Base-by-base conservation (phyloP, 2,888 invertebrate genomes). In the Perizoma flavofasciatum region DNA sequence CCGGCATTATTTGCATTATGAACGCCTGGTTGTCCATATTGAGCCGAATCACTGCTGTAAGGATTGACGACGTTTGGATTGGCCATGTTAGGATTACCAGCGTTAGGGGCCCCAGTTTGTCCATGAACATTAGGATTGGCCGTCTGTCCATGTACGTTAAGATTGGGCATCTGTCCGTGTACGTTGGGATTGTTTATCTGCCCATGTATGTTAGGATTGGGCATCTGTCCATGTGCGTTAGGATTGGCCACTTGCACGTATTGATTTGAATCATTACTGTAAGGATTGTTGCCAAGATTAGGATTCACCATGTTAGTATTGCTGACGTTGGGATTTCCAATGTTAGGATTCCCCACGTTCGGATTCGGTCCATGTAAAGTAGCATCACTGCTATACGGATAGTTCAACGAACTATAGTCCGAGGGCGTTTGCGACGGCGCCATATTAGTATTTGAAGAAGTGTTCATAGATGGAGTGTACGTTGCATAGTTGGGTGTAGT, bases 401-500 rank as follows among this genome's bases (percentile, higher is more conserved):
- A 88, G 56, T 84, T 85, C 39, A 81, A 33, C 0, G 81, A 69
- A 43, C 65, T 72, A 55, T 83, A 83, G 5, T 88, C 88, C 0
- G 85, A 67, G 0, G 83, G 75, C 1, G 80, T 52, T 60, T 83
- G 85, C 0, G 87, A 84, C 0, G 78, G 66, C 2, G 80, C 79
- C 61, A 84, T 78, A 53, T 71, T 83, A 0, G 85, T 85, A 41
- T 73, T 79, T 0, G 84, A 78, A 47, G 74, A 80, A 32, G 58
- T 58, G 11, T 85, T 83, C 3, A 75, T 76, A 0, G 85, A 85
- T 56, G 78, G 77, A 41, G 86, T 89, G 58, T 88, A 89, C 0
- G 87, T 85, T 0, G 84, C 79, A 58, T 78, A 77, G n/a, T 83
- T 83, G 0, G 81, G 81, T 0, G 81, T 79, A 4, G 85, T 78